Percentiles rank a stretch among this genome's conserved stretches.
Conservation (phyloP, 2,113 vertebrate species). For the Solea solea region DNA sequence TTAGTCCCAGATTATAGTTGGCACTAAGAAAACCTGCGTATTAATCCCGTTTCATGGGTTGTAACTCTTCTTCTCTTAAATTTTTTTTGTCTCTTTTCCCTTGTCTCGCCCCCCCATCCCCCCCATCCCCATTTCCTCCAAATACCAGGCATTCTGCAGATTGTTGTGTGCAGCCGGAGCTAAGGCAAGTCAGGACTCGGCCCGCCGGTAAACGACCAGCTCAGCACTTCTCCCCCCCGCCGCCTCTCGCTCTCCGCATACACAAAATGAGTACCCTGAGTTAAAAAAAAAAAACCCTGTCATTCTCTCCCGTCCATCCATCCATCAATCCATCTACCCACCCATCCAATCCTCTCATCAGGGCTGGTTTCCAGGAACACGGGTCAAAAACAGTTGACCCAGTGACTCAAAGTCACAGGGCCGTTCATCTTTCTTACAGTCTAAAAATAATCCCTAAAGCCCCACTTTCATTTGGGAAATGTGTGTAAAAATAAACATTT, state of each 20-base stretch:
- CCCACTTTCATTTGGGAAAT: too few relatives aligned
- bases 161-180: slow-evolving; percentile 40
- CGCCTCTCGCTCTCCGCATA: slow-evolving; percentile 4
- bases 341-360: slow-evolving; percentile 51
- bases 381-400: slow-evolving; percentile 53
- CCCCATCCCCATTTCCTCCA: slow-evolving; percentile 38
- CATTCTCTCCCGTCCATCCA: slow-evolving; percentile 57
- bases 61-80: slow-evolving; percentile 3
- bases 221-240: slow-evolving; percentile 49
- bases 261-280: slow-evolving; percentile 60
- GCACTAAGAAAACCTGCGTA: not conserved
- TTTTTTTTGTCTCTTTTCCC: slow-evolving; percentile 23
- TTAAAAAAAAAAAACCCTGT: slow-evolving; percentile 39
- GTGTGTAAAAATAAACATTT: not conserved
- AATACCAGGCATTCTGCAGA: slow-evolving; percentile 71
- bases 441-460: not conserved
- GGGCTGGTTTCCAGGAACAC: slow-evolving; percentile 51
- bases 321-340: slow-evolving; percentile 13
- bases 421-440: not conserved
- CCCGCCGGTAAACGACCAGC: slow-evolving; percentile 44
- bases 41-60: not conserved
- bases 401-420: slow-evolving; percentile 22
- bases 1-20: slow-evolving; percentile 13
- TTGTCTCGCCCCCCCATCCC: not conserved
- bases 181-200: slow-evolving; percentile 67